A percentile compares a stretch with the other conserved stretches of the same genome.
Conservation (phyloP, 2,797 vertebrate species). For the Esox lucius region DNA sequence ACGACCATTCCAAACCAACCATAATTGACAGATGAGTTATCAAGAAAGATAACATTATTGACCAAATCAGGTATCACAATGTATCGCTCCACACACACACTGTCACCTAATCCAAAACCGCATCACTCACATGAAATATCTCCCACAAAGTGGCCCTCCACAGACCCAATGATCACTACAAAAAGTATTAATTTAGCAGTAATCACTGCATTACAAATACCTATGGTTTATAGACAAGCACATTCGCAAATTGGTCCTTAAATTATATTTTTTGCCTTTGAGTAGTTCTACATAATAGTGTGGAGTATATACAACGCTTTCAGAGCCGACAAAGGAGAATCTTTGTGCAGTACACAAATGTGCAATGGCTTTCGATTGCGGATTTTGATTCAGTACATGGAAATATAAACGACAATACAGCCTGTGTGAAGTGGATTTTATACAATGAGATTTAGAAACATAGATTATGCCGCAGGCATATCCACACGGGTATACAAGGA, state of each 20-base stretch:
- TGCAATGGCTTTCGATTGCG: not conserved
- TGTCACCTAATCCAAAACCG: slow-evolving; percentile 28
- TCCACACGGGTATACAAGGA: not conserved
- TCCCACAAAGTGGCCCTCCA: slow-evolving; percentile 52
- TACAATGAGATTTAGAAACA: slow-evolving; percentile 17
- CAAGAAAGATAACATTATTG: not conserved
- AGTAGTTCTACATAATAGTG: not conserved
- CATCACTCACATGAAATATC: slow-evolving; percentile 58
- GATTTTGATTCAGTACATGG: slow-evolving; percentile 17
- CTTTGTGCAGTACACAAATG: slow-evolving; percentile 12
- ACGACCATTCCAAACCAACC: slow-evolving; percentile 3
- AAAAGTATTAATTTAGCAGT: slow-evolving; percentile 36
- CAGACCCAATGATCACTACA: slow-evolving; percentile 37
- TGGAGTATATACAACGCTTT: not conserved
- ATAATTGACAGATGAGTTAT: not conserved
- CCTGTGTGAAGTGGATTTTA: slow-evolving; percentile 28
- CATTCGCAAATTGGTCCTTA: slow-evolving; percentile 3
- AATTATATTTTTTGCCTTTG: slow-evolving; percentile 10
- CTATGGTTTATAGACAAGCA: slow-evolving; percentile 15
- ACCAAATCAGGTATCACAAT: slow-evolving; percentile 32
- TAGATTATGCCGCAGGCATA: not conserved
- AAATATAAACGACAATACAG: slow-evolving; percentile 22
- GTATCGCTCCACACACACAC: slow-evolving; percentile 35
- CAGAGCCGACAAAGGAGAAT: slow-evolving; percentile 2
- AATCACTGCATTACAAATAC: slow-evolving; percentile 32